Conservation (phyloP, 1,140 invertebrate genomes). For the Paralvinella palmiformis region DNA sequence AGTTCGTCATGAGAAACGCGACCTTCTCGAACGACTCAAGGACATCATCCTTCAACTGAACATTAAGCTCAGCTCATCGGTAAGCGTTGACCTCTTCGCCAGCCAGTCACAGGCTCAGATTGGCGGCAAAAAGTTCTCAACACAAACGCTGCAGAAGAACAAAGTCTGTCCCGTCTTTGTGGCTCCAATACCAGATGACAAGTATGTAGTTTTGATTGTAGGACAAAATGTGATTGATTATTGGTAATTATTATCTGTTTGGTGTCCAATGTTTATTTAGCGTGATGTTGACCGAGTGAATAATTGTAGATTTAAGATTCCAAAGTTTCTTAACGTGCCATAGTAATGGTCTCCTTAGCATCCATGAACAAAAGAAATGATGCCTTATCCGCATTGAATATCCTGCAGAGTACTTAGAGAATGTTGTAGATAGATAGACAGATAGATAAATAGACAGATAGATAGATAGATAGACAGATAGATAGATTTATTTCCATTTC, state of each 20-base stretch:
- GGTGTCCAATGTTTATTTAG: slow-evolving; percentile 18
- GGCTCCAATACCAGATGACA: slow-evolving; percentile 65
- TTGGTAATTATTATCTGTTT: background rate
- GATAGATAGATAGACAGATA: no score
- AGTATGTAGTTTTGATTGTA: slow-evolving; percentile 58
- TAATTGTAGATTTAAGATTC: background rate
- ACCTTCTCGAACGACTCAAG: slow-evolving; percentile 77
- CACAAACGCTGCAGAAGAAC: slow-evolving; percentile 58
- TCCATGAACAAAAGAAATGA: background rate
- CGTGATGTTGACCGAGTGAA: background rate
- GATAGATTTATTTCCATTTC: no score
- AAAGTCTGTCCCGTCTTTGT: slow-evolving; percentile 68
- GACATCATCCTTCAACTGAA: slow-evolving; percentile 66
- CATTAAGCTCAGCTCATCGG: slow-evolving; percentile 66
- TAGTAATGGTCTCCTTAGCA: background rate
- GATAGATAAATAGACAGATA: no score
- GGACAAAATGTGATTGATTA: background rate
- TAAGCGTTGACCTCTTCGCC: slow-evolving; percentile 73
- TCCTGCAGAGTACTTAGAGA: background rate
- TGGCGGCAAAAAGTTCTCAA: slow-evolving; percentile 70
- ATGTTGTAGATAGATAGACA: no score
- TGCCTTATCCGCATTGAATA: background rate
- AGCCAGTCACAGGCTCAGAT: slow-evolving; percentile 55
- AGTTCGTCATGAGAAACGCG: slow-evolving; percentile 80
- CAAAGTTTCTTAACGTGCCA: no score